Evolutionary conservation across 2,888 invertebrate species (phyloP).

Genomic region (Rhagonycha fulva): DNA sequence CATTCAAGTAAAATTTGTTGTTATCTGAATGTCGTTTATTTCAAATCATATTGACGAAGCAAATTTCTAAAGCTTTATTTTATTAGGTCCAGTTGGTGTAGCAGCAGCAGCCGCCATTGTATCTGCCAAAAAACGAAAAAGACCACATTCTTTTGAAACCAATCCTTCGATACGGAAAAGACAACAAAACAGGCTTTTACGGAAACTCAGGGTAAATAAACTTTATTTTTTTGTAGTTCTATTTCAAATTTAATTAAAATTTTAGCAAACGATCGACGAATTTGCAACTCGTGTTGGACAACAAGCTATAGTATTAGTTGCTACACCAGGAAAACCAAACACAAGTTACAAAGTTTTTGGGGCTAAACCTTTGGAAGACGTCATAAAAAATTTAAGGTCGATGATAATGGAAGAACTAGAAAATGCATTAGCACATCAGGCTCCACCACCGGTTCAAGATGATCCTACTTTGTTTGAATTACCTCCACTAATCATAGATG

Average conservation of each 20-base stretch:
- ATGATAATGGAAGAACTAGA: constrained; percentile 96
- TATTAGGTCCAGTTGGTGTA: constrained; percentile 87
- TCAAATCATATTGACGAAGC: too few relatives aligned
- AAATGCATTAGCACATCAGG: constrained; percentile 89
- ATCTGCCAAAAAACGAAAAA: constrained; percentile 91
- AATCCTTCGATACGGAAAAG: constrained; percentile 95
- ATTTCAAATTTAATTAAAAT: constrained; percentile 3
- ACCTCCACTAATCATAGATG: constrained; percentile 95
- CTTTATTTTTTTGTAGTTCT: background rate
- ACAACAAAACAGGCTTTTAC: constrained; percentile 89
- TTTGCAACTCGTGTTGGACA: constrained; percentile 97
- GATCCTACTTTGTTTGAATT: constrained; percentile 94
- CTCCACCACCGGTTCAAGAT: constrained; percentile 83
- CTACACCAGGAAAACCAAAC: constrained; percentile 94
- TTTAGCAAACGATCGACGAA: constrained; percentile 90
- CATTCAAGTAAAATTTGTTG: too few relatives aligned
- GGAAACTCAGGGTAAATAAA: constrained; percentile 76
- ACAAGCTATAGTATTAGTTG: constrained; percentile 94
- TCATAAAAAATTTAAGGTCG: constrained; percentile 86
- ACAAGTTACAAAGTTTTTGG: constrained; percentile 96
- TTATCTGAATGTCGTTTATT: too few relatives aligned
- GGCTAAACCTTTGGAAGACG: constrained; percentile 95
- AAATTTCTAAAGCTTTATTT: constrained; percentile 1
- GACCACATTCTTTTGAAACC: constrained; percentile 95
- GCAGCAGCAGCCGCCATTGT: constrained; percentile 97